Conservation (phyloP, 2,888 invertebrate species). For the Carcina quercana region DNA sequence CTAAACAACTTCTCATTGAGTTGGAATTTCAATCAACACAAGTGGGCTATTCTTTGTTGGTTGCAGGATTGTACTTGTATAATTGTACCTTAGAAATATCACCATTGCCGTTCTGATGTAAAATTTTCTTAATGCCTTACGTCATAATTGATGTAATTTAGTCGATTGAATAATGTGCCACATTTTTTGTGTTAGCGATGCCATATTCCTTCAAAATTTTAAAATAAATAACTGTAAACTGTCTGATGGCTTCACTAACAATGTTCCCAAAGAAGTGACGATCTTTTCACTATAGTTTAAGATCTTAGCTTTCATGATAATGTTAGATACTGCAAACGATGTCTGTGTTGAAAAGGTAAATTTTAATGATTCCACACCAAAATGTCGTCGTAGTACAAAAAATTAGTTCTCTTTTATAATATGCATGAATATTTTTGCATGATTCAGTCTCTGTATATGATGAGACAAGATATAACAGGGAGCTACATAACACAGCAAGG, state of each 20-base stretch:
- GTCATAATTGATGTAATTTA: too few relatives aligned
- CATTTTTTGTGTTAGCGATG: too few relatives aligned
- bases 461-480: too few relatives aligned
- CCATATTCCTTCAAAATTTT: too few relatives aligned
- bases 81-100: too few relatives aligned
- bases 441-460: constrained; percentile 24
- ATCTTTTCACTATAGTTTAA: constrained; percentile 16
- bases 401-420: constrained; percentile 27
- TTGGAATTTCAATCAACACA: constrained; percentile 34
- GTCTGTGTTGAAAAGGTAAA: constrained; percentile 41
- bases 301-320: constrained; percentile 19
- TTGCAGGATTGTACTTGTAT: too few relatives aligned
- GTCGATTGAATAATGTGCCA: too few relatives aligned
- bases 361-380: constrained; percentile 20
- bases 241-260: too few relatives aligned
- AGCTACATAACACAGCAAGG: constrained; percentile 25
- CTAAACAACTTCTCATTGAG: constrained; percentile 14
- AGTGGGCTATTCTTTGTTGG: too few relatives aligned
- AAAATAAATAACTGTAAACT: too few relatives aligned
- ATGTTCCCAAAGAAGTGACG: constrained; percentile 20
- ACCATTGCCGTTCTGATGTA: too few relatives aligned
- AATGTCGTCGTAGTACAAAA: constrained; percentile 32
- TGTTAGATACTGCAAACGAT: constrained; percentile 38
- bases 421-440: constrained; percentile 50
- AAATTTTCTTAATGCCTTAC: too few relatives aligned